Percentiles rank a stretch among this genome's conserved stretches.
These are phyloP conservation scores for Drosophila paramelanica DNA, from an alignment of 2,888 invertebrate species.

Conservation along the genomic window DNA sequence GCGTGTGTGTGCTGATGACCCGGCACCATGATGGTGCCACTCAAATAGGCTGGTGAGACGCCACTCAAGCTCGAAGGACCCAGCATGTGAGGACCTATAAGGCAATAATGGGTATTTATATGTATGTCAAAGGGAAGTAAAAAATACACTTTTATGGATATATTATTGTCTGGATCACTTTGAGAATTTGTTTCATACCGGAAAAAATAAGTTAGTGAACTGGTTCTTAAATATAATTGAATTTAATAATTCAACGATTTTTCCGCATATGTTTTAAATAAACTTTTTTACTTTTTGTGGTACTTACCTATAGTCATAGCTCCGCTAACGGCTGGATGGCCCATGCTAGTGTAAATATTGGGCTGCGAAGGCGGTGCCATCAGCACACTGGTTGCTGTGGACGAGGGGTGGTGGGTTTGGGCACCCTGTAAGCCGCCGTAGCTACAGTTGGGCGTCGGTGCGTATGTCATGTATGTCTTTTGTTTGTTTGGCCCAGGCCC, in stretches of 20 bases:
- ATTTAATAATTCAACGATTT: conserved; percentile 2
- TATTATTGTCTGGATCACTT: neutral
- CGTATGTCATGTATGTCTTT: conserved; percentile 83
- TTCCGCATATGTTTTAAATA: neutral
- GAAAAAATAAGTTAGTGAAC: neutral
- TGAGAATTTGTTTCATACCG: neutral
- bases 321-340: conserved; percentile 77
- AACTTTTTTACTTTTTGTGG: conserved; percentile 1
- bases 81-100: conserved; percentile 78
- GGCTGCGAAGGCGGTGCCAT: conserved; percentile 82
- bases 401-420: conserved; percentile 67
- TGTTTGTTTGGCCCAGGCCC: conserved; percentile 50
- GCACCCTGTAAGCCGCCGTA: conserved; percentile 79
- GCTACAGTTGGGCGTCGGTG: conserved; percentile 82
- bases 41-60: conserved; percentile 80
- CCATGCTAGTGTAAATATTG: conserved; percentile 79
- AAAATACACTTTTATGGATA: neutral
- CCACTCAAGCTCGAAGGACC: conserved; percentile 75
- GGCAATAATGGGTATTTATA: neutral
- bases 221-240: conserved; percentile 8
- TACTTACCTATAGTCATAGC: conserved; percentile 82
- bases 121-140: neutral
- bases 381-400: conserved; percentile 81
- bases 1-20: conserved; percentile 81
- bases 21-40: conserved; percentile 82